These are phyloP conservation scores for Nasonia vitripennis DNA, from an alignment of 1,140 invertebrate species.

Conservation along the genomic window DNA sequence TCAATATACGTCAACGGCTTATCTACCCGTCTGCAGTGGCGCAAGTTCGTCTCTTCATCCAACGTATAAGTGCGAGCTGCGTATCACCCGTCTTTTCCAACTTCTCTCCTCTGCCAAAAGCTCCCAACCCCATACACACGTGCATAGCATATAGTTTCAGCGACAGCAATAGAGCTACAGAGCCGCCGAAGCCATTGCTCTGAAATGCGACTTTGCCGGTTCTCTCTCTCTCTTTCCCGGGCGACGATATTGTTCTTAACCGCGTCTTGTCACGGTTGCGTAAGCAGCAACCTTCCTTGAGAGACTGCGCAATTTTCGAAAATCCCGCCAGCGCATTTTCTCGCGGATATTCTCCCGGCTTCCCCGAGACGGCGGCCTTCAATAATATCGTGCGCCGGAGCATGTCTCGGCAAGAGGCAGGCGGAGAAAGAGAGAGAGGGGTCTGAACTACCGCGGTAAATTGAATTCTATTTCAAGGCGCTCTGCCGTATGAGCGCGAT, in stretches of 20 bases:
- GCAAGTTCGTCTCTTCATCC: not conserved
- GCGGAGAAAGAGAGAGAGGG: not conserved
- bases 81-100: not conserved
- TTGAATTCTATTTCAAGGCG: conserved; percentile 57
- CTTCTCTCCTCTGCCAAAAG: not conserved
- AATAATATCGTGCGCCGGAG: conserved; percentile 60
- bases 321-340: conserved; percentile 26
- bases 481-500: conserved; percentile 15
- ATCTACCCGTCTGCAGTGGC: not conserved
- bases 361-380: conserved; percentile 54
- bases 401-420: conserved; percentile 53
- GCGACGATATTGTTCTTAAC: conserved; percentile 36
- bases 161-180: not conserved
- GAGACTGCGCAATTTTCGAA: conserved; percentile 55
- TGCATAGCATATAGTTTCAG: not conserved
- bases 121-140: not conserved
- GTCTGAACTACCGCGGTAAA: conserved; percentile 45
- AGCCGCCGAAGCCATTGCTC: not conserved
- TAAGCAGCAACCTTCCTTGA: conserved; percentile 35
- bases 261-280: not conserved
- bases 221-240: not conserved
- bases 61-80: not conserved
- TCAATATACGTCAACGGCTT: too few relatives aligned
- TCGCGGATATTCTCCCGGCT: conserved; percentile 35
- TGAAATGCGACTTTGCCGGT: not conserved